Base-by-base conservation (phyloP, 2,113 vertebrate genomes). In the Tyrannus savana region DNA sequence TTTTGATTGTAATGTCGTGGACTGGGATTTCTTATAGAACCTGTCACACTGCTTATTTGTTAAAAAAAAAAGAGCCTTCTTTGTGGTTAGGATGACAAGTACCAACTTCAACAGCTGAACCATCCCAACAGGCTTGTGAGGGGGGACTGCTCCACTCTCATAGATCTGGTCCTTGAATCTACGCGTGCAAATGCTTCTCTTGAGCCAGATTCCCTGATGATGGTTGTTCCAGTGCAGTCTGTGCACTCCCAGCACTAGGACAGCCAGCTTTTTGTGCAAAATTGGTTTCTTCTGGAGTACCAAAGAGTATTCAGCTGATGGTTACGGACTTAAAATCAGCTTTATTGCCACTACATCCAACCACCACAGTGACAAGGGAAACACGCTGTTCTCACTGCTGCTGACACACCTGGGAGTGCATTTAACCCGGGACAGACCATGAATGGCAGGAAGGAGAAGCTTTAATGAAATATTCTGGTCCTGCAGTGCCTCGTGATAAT, bases 301-400 rank as follows among this genome's bases (percentile, higher is more conserved):
- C 59, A 52, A 10, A 52, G 63, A 80, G 7, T 25, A 37, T 66
- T 81, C 31, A 91, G 17, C 19, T 59, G 31, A 39, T 23, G 24
- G 10, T 46, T 58, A 42, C 22, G 42, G 46, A 71, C 47, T 86
- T 60, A 53, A 85, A 52, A 33, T 69, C 68, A 49, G 2, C 7
- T 89, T 89, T 73, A 33, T 33, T 80, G 55, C 12, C 21, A 12
- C 41, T 84, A 15, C 7, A 37, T 28, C 30, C n/a, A 33, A 55
- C 18, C 11, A 44, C 27, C 19, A 7, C 6, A 13, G 13, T 42
- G 46, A 55, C 68, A 62, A 77, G 55, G 50, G 53, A 77, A 90
- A 77, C 14, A 25, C 0, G 0, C 19, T 52, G 21, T 39, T 64
- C n/a, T 76, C 31, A 13, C 37, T 76, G 6, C 19, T 53, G 5